Conservation (phyloP, 2,797 vertebrate genomes). For the Acanthopagrus latus region DNA sequence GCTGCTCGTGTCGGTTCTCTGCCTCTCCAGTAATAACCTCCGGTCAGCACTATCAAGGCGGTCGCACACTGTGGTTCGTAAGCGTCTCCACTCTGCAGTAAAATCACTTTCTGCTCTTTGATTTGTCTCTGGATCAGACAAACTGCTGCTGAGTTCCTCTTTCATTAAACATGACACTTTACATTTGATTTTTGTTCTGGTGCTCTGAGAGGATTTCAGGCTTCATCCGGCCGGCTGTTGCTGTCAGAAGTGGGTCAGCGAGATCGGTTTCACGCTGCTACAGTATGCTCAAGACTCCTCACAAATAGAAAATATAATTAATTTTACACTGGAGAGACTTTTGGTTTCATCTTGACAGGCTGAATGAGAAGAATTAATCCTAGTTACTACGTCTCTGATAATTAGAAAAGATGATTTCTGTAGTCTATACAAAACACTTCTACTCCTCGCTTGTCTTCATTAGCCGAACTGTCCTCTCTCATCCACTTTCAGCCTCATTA, state of each 20-base stretch:
- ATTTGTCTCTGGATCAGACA: constrained; percentile 7
- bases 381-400: constrained; percentile 11
- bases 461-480: constrained; percentile 32
- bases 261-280: constrained; percentile 7
- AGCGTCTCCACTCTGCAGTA: not conserved
- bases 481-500: constrained; percentile 46
- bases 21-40: not conserved
- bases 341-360: constrained; percentile 18
- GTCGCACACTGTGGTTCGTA: too few relatives aligned
- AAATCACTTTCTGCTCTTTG: constrained; percentile 17
- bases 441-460: constrained; percentile 35
- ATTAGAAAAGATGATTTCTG: constrained; percentile 45
- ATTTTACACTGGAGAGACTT: constrained; percentile 33
- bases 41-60: not conserved
- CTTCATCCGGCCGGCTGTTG: constrained; percentile 5
- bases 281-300: constrained; percentile 32
- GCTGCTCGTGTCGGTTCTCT: not conserved
- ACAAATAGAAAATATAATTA: constrained; percentile 33
- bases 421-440: not conserved
- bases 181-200: constrained; percentile 30
- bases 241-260: constrained; percentile 24
- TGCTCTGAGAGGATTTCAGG: constrained; percentile 7
- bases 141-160: constrained; percentile 25
- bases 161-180: constrained; percentile 49
- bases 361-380: constrained; percentile 25